Evolutionary conservation across 2,113 vertebrate genomes (phyloP).

Genomic region (Alethe diademata): DNA sequence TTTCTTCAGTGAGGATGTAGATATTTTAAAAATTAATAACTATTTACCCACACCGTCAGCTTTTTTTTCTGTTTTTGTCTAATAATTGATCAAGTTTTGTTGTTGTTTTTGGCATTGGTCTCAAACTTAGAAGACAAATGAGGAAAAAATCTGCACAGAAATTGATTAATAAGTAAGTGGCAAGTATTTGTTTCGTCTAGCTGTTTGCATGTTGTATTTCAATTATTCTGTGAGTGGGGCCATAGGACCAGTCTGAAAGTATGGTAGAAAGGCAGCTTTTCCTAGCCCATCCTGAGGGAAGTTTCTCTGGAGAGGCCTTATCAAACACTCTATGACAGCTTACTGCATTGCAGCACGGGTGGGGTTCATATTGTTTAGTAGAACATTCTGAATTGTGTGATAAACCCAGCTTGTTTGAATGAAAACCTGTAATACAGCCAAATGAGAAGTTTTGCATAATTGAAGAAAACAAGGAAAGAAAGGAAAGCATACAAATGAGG

Average conservation of each 20-base stretch:
- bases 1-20: neutral
- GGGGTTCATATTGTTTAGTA: neutral
- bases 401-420: neutral
- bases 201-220: neutral
- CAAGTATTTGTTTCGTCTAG: neutral
- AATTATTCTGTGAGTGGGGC: neutral
- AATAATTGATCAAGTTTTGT: neutral
- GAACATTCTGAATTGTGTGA: neutral
- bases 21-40: neutral
- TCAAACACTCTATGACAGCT: neutral
- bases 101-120: neutral
- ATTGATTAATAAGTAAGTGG: neutral
- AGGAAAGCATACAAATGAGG: neutral
- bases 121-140: neutral
- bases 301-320: neutral
- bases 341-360: neutral
- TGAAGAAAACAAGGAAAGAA: neutral
- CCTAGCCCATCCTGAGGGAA: neutral
- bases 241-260: neutral
- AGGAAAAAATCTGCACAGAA: neutral
- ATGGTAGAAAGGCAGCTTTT: neutral
- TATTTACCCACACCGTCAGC: neutral
- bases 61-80: neutral
- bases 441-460: neutral
- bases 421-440: neutral